Evolutionary conservation across 2,888 invertebrate genomes (phyloP).

Genomic region (Euzetes globulus): DNA sequence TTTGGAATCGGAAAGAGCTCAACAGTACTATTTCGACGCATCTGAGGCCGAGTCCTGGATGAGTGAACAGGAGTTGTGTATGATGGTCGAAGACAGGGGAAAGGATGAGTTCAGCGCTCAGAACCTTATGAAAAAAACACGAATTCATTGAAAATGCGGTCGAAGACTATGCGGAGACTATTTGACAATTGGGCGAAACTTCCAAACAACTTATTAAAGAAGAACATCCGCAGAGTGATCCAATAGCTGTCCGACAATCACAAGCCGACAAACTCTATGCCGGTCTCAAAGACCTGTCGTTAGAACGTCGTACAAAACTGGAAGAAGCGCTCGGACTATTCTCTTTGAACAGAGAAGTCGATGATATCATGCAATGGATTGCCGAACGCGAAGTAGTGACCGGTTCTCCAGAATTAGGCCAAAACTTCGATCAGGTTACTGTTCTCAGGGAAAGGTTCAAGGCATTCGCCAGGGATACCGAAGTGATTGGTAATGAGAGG

Average conservation of each 20-base stretch:
- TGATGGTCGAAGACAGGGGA: conserved; percentile 99
- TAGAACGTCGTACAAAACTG: conserved; percentile 85
- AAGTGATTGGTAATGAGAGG: conserved; percentile 88
- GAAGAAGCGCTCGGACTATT: conserved; percentile 95
- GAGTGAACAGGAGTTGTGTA: conserved; percentile 99
- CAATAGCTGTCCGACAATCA: conserved; percentile 91
- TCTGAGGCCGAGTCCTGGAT: conserved; percentile 99
- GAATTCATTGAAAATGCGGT: conserved; percentile 90
- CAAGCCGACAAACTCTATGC: conserved; percentile 95
- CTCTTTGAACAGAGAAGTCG: conserved; percentile 92
- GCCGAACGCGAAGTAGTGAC: conserved; percentile 95
- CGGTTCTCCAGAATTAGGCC: conserved; percentile 92
- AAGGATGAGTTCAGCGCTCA: conserved; percentile 98
- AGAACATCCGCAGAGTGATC: conserved; percentile 79
- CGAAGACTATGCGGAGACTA: conserved; percentile 94
- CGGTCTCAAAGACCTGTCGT: conserved; percentile 91
- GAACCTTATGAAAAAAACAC: conserved; percentile 98
- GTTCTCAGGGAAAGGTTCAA: conserved; percentile 93
- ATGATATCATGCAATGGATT: conserved; percentile 99
- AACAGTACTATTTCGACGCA: conserved; percentile 95
- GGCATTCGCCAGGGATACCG: conserved; percentile 96
- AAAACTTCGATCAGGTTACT: conserved; percentile 96
- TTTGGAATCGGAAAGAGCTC: conserved; percentile 80
- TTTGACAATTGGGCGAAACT: conserved; percentile 89
- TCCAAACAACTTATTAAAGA: conserved; percentile 81